Evolutionary conservation across 2,797 vertebrate species (phyloP), one percentile per base, ranked within the genome.

Genomic region (Tragelaphus eurycerus): DNA sequence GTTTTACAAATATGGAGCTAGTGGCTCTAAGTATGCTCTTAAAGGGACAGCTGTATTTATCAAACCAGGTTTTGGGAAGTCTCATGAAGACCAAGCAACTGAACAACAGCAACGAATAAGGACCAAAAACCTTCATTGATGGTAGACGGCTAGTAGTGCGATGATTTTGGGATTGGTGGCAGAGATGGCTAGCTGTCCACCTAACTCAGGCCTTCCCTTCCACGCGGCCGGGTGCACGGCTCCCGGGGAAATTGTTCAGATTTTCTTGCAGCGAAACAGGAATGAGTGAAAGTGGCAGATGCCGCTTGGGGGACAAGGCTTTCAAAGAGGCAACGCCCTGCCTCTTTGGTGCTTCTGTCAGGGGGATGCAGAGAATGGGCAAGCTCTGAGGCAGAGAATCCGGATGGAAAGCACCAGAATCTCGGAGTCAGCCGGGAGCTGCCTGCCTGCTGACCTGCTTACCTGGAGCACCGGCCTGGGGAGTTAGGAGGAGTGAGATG

Each of bases 181-280:
- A 55, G 79, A 46, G 12, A 29, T 50, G 60, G 46, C 54, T 87
- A 16, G 50, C 48, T 48, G 11, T 52, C 48, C 29, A 23, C 25
- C 15, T 21, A 3, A 6, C 3, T 59, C 52, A 21, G 25, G 29
- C 48, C 27, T 88, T 84, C 27, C 31, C 34, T 43, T 29, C 34
- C 17, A 1, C 4, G 27, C n/a, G 3, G 43, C 17, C 7, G 31
- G 21, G 50, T 19, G 31, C 9, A 2, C 4, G 31, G 7, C 29
- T 84, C n/a, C 34, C 59, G 81, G 11, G 16, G 17, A 10, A 7
- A 1, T 25, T 55, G 43, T 48, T 31, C 50, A 43, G 46, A 16
- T 31, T 85, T 34, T 9, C 17, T 62, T 83, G 7, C 16, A 34
- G 50, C 1, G 9, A 57, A 50, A 50, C 50, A 29, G 31, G 25